phyloP scores from a whole-genome alignment of 2,797 vertebrate species.

The Adelosebastes latens region DNA sequence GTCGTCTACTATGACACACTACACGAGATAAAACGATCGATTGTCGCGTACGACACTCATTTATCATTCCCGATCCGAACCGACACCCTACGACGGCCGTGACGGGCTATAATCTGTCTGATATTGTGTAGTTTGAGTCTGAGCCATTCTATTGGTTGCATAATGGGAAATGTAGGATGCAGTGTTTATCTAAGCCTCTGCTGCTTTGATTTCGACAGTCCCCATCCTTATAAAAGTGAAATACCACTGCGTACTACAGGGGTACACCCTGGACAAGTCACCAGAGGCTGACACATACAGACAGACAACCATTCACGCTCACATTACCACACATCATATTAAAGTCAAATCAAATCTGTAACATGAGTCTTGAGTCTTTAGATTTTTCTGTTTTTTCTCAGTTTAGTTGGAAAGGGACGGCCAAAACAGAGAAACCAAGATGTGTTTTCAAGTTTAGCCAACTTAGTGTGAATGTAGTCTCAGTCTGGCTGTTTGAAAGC shows the following conservation, averaged over 20 bases:
- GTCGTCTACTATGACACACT: too few species aligned
- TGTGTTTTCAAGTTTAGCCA: background rate
- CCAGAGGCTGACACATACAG: too few species aligned
- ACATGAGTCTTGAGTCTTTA: background rate
- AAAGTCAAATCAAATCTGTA: background rate
- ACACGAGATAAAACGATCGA: too few species aligned
- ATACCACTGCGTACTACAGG: background rate
- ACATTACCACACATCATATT: background rate
- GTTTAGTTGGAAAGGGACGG: background rate
- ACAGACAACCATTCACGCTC: background rate
- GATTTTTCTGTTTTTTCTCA: background rate
- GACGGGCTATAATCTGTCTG: too few species aligned
- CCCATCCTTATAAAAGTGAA: background rate
- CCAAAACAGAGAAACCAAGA: background rate
- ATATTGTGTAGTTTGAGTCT: too few species aligned
- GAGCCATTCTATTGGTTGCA: background rate
- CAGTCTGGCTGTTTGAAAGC: conserved; percentile 1
- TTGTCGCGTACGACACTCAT: too few species aligned
- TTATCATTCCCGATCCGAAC: too few species aligned
- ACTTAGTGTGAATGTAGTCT: background rate
- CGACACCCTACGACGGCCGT: too few species aligned
- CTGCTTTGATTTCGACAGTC: background rate
- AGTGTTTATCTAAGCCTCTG: background rate
- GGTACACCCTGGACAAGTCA: too few species aligned
- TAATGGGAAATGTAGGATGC: background rate